Evolutionary conservation across 1,140 invertebrate genomes (phyloP), one percentile per base, ranked within the genome.

Genomic region (Tetragnatha versicolor): DNA sequence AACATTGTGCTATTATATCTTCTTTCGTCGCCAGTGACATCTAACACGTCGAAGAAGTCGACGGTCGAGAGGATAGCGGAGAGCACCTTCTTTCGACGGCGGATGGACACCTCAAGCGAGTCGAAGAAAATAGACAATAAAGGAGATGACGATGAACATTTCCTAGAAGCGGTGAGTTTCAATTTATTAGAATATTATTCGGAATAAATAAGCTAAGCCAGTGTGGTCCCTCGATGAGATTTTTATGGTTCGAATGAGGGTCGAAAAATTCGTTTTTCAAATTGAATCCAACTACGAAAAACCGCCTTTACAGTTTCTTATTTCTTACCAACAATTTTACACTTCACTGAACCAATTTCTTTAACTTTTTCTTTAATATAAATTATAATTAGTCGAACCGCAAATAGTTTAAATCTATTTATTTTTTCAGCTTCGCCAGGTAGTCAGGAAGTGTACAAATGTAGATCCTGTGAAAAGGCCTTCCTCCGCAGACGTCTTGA

Each of bases 381-480:
- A n/a, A n/a, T n/a, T n/a, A n/a, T n/a, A n/a, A n/a, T n/a, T n/a
- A n/a, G n/a, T n/a, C n/a, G n/a, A n/a, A n/a, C n/a, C n/a, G n/a
- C n/a, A n/a, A n/a, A n/a, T n/a, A 65, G 6, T 42, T 65, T 20
- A 20, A 42, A n/a, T 49, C 51, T 5, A 5, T n/a, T 55, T 55
- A 29, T 55, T 12, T 72, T 75, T 63, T 10, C 33, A 75, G 72
- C 25, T 75, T 22, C n/a, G 72, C 4, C 72, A 63, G 25, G 42
- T 75, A 5, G 72, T 75, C 3, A 47, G 72, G 14, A 75, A 75
- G 20, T 75, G 72, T 6, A 75, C 72, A 3, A 63, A 5, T 35
- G 9, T 63, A 0, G 72, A 75, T 27, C 72, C 72, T 22, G 42
- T 75, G 7, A 75, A 75, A 12, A 75, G 72, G 17, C 72, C 72